Evolutionary conservation across 2,888 invertebrate species (phyloP), one percentile per base, ranked within the genome.

Genomic region (Cetonia aurata): DNA sequence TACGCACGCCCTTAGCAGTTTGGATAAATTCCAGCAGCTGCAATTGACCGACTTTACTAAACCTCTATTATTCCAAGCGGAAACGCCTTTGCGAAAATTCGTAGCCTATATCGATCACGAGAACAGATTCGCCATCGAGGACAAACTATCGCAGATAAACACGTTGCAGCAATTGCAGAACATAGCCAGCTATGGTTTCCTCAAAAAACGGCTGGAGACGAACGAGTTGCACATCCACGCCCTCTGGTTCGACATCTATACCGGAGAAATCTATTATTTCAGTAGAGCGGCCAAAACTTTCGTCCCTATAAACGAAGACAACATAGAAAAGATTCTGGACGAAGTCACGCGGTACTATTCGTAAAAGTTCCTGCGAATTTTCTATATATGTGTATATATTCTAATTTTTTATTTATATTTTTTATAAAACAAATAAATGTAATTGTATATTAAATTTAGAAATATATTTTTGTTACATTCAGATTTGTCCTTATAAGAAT

Each of bases 241-340:
- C 0, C 86, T 99, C 46, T 99, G 98, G 98, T 98, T 98, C 83
- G 98, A 98, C 83, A 96, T 99, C 82, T 97, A 97, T 82, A 96
- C 96, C 0, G 98, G 97, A 0, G 96, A 98, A 83, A 94, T 98
- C 79, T 96, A 95, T 83, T 96, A 95, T 84, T 98, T 98, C 82
- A 96, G 96, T 81, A 89, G 96, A 77, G 90, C 92, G 33, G 90
- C 92, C 52, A 96, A 97, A 84, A 86, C 88, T 71, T 98, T 97
- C 83, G 87, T 97, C 13, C 90, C 93, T 75, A 92, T 98, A 70
- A 94, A 95, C 80, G 97, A 98, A 84, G 85, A 89, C 1, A 93
- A 90, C 33, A 92, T 95, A 75, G 91, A 91, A 56, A 88, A 87
- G 71, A 86, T 97, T 73, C 85, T 93, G 70, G 87, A 89, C 50